Base-by-base conservation (phyloP, 2,888 invertebrate genomes). In the Phalangium opilio region DNA sequence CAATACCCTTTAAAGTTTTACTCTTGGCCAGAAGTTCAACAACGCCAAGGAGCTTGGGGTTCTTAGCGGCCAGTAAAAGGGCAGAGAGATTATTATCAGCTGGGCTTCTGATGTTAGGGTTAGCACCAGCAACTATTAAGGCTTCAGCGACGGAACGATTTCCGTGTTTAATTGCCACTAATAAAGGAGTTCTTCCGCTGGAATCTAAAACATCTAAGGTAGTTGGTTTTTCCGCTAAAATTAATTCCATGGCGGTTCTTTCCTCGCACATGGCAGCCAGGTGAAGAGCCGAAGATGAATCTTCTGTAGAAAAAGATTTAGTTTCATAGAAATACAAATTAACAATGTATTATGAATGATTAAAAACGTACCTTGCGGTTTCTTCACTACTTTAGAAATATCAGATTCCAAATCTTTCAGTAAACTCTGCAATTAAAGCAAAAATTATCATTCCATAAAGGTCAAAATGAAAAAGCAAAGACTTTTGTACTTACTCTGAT, bases 91-190 rank as follows among this genome's bases (percentile, higher is more conserved):
- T 45, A 15, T 55, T 52, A 40, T 57, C 55, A 44, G 57, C 55
- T 41, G 56, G 54, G 32, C 59, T 61, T 20, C 53, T 54, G 5
- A 60, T 52, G 57, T 64, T 64, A 8, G 62, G 58, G 55, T 63
- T 60, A 7, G 64, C 63, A 17, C 64, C 64, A 38, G 60, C 59
- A 46, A 59, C 53, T 55, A 65, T 65, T 58, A 67, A 53, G 21
- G 61, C 49, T 43, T 61, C 58, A 20, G 62, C 58, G n/a, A 58
- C 56, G 35, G 53, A 48, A 12, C 51, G 51, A 21, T 57, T 56
- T 34, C 55, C 53, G 17, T 51, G 48, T 32, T 48, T 46, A 15
- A 55, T 50, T 8, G 54, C 51, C 3, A 42, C 55, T 47, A 53
- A 33, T 12, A 55, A 44, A 10, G 54, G 52, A 14, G 53, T 52